Evolutionary conservation across 2,888 invertebrate genomes (phyloP), one percentile per base, ranked within the genome.

Genomic region (Ophion ellenae): DNA sequence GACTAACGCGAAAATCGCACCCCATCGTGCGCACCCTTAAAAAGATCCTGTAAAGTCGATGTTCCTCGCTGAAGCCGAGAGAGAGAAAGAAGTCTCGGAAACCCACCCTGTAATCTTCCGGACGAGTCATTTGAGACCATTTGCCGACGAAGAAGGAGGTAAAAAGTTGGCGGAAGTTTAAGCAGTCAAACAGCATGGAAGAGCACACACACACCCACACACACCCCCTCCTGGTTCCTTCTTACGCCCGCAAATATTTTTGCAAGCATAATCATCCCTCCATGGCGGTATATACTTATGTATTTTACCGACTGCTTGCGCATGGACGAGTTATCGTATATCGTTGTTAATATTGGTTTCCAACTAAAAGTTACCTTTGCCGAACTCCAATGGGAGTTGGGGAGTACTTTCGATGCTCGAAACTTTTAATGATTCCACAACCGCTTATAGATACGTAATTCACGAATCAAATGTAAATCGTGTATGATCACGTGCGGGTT

Each of bases 71-170:
- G 32, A 59, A 69, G 63, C 69, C 47, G 28, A 59, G 61, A 47
- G 81, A 47, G 81, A 14, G 64, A 40, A 24, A 61, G 11, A 14
- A 47, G 47, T 47, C 14, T 14, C 47, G 47, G 47, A 47, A 47
- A 47, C 47, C 66, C 80, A 47, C 24, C 69, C 81, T 81, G 77
- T 77, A 86, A 86, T 83, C 86, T 81, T 86, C 40, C 28, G 57
- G 80, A 69, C 75, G 75, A 80, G 63, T 73, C 77, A 81, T 83
- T 86, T 69, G 69, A 70, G 69, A 81, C 77, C 71, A 79, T 85
- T 61, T 59, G 45, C 36, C 70, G 64, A 24, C 66, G 64, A 24
- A 32, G 64, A 74, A 53, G 69, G 63, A 66, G 57, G 61, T 36
- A 67, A 77, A 81, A 77, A 74, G 67, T 75, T 24, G 20, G 28